Evolutionary conservation across 2,797 vertebrate species (phyloP), one percentile per base, ranked within the genome.

Genomic region (Bovichtus variegatus): DNA sequence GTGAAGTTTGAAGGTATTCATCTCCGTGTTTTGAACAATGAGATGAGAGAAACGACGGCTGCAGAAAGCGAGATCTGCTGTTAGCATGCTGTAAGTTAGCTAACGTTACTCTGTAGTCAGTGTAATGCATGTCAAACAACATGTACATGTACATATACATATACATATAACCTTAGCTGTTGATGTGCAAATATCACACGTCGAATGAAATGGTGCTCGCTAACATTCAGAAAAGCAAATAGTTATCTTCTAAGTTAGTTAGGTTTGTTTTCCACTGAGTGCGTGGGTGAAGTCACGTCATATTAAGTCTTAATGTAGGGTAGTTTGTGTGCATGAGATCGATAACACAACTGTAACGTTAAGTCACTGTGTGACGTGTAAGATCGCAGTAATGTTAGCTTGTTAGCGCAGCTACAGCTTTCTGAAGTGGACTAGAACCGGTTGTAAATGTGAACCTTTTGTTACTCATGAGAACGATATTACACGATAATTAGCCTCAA

Each of bases 31-130:
- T 60, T 47, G 0, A 69, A 16, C 25, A 21, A 11, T 10, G 25
- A 29, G 11, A 3, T 13, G 1, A 13, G 1, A 71, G 40, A 62
- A 69, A 76, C 15, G 68, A 4, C 27, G 43, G 46, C 46, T 65
- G 51, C 66, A 83, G 65, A 66, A 29, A 67, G 63, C 47, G 19
- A 78, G 58, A 50, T 3, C 61, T 54, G 44, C 63, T 75, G 82
- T 23, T 92, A 93, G 91, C 92, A 72, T 67, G 16, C 5, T 69
- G 4, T 2, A n/a, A n/a, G n/a, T n/a, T n/a, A 73, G 92, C 92
- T 91, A 93, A 78, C 87, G 57, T 60, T 38, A 21, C 29, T 53
- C n/a, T 60, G 46, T 29, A n/a, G n/a, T 58, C 9, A 41, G 13
- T 9, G 1, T 13, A 67, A 58, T 51, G 36, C 9, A 40, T 34